Base-by-base conservation (phyloP, 1,140 invertebrate genomes). In the Thaumatotibia leucotreta region DNA sequence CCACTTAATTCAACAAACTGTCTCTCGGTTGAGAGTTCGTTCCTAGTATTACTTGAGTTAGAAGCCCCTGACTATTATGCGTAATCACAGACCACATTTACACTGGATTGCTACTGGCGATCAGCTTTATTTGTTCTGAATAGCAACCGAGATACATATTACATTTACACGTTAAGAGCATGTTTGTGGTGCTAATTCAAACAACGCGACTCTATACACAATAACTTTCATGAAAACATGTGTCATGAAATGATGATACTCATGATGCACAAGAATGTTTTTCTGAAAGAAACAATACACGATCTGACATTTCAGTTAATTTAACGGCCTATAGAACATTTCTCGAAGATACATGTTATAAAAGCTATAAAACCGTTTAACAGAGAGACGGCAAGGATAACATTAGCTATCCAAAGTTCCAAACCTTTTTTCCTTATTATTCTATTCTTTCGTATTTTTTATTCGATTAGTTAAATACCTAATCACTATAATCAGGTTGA, bases 111-210 rank as follows among this genome's bases (percentile, higher is more conserved):
- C 0, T 24, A 4, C 22, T 8, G 17, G 39, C 39, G 17, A 45
- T 8, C n/a, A 39, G 17, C 11, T 4, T 11, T 39, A 45, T 45
- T 1, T 45, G n/a, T 17, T 45, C 2, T 17, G 17, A 45, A 20
- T 11, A 45, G 8, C 39, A 45, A 1, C 17, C 14, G 17, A 17
- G 14, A 45, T 45, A 45, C 39, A 45, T 45, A 45, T 45, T 45
- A 58, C 52, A 58, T 58, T 58, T 58, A 58, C 23, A 58, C 24
- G 52, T 6, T 58, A 58, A 58, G 23, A 58, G 52, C n/a, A 14
- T 58, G 23, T 76, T 27, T 58, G 23, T 76, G 70, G 70, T 81
- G 75, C 78, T 85, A 83, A 82, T 84, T 82, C 71, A 74, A 79
- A 83, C 81, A 79, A 80, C 67, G 73, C 70, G 66, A 76, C 67